phyloP scores from a whole-genome alignment of 2,888 invertebrate genomes.

The Callimorpha dominula region DNA sequence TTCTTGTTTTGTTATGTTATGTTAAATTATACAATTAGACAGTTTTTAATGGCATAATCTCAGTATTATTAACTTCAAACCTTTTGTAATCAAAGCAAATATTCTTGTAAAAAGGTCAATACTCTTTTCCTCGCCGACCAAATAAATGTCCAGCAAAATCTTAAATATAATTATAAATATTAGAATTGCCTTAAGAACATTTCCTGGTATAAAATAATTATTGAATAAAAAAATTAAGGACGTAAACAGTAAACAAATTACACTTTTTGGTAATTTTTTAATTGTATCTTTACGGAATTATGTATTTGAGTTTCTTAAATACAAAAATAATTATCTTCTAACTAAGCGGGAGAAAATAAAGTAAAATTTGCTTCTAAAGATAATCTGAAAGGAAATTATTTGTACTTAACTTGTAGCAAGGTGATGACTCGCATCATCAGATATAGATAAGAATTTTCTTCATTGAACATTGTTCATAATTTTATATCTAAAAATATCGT shows the following conservation, averaged over 20 bases:
- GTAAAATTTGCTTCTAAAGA: neutral
- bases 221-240: slow-evolving; percentile 27
- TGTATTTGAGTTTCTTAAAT: neutral
- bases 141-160: neutral
- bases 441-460: neutral
- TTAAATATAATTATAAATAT: neutral
- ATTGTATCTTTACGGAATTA: slow-evolving; percentile 13
- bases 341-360: neutral
- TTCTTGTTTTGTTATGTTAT: too few relatives aligned
- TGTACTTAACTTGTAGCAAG: neutral
- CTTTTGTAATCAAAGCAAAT: neutral
- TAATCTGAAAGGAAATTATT: neutral
- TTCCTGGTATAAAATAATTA: slow-evolving; percentile 22
- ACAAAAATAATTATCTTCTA: neutral
- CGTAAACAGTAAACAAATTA: slow-evolving; percentile 31
- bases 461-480: too few relatives aligned
- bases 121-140: neutral
- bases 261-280: slow-evolving; percentile 16
- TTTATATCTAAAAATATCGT: too few relatives aligned
- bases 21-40: neutral
- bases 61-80: neutral
- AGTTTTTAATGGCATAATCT: neutral
- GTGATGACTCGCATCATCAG: too few relatives aligned
- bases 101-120: neutral
- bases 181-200: slow-evolving; percentile 10